A percentile compares a stretch with the other conserved stretches of the same genome.
phyloP scores from a whole-genome alignment of 2,888 invertebrate species.

The Ecliptopera silaceata region DNA sequence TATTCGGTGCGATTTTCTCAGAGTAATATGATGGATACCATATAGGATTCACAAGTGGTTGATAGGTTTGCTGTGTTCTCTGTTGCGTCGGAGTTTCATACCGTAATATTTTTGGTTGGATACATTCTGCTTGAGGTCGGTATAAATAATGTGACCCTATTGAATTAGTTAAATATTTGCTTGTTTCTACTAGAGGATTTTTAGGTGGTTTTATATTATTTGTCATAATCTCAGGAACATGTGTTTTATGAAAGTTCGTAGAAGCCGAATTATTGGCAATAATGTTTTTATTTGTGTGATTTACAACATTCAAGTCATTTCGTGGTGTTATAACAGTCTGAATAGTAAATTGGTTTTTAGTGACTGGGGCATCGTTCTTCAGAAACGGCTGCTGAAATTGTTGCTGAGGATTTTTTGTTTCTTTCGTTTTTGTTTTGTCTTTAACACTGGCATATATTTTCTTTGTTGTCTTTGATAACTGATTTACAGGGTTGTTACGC shows the following conservation, averaged over 20 bases:
- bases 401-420: neutral
- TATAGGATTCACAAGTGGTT: neutral
- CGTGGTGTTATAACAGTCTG: neutral
- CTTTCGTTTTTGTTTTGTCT: neutral
- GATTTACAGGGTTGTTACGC: neutral
- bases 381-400: neutral
- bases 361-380: neutral
- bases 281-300: neutral
- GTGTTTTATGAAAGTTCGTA: neutral
- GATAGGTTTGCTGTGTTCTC: neutral
- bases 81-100: slow-evolving; percentile 1
- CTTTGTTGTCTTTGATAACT: neutral
- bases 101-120: neutral
- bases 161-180: slow-evolving; percentile 5
- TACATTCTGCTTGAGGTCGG: slow-evolving; percentile 2
- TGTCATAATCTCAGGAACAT: neutral
- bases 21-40: neutral
- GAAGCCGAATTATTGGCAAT: neutral
- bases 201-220: neutral
- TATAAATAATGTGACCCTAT: slow-evolving; percentile 22
- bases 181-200: neutral
- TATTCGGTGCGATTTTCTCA: neutral
- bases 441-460: neutral
- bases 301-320: neutral
- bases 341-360: neutral